Evolutionary conservation across 37 sponge, comb jelly and placozoan genomes (phyloP).

Genomic region (Tethya wilhelma): DNA sequence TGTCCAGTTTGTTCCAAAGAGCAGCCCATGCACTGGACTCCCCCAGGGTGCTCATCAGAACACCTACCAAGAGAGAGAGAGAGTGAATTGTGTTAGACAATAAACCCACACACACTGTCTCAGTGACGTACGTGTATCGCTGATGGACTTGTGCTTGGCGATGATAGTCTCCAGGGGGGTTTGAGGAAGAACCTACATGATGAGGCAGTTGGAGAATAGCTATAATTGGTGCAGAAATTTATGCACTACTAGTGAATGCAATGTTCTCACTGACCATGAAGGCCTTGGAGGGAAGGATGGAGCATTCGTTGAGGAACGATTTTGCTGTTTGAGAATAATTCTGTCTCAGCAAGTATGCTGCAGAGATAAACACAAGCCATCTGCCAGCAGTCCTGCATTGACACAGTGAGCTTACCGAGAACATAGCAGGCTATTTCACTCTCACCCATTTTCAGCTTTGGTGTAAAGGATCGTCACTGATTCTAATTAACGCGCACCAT

Average conservation of each 20-base stretch:
- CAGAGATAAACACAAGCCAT: not conserved
- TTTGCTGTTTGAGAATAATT: slow-evolving; percentile 27
- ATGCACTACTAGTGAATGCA: not conserved
- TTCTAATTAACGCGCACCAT: too few relatives aligned
- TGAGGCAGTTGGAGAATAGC: not conserved
- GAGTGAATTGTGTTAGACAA: not conserved
- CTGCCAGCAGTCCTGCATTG: not conserved
- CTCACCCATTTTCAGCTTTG: not conserved
- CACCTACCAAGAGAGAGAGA: slow-evolving; percentile 1
- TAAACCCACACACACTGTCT: too few relatives aligned
- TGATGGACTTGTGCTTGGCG: slow-evolving; percentile 19
- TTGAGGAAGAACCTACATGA: slow-evolving; percentile 29
- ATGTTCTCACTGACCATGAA: slow-evolving; percentile 19
- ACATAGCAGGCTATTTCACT: slow-evolving; percentile 39
- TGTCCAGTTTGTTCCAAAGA: slow-evolving; percentile 30
- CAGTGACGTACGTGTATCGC: slow-evolving; percentile 16
- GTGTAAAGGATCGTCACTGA: too few relatives aligned
- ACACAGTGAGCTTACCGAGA: slow-evolving; percentile 16
- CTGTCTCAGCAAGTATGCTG: slow-evolving; percentile 40
- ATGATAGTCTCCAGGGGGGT: slow-evolving; percentile 28
- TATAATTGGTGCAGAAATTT: not conserved
- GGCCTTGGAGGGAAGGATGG: slow-evolving; percentile 15
- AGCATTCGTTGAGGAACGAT: slow-evolving; percentile 33
- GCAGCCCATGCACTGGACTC: slow-evolving; percentile 8
- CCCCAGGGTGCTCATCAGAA: slow-evolving; percentile 48